phyloP scores from a whole-genome alignment of 2,888 invertebrate species.

The Iselma pallidipennis region DNA sequence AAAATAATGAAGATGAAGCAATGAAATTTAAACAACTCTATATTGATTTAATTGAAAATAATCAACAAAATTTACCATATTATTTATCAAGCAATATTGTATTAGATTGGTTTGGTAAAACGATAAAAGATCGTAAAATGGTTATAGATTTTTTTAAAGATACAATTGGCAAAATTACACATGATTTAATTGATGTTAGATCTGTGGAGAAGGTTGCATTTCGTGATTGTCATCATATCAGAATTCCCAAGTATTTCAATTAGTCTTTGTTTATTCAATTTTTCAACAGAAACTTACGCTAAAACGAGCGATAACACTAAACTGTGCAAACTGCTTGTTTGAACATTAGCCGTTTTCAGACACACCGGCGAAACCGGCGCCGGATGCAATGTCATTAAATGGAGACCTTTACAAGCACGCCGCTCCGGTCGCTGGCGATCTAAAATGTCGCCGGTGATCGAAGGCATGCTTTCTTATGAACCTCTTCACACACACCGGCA shows the following conservation, averaged over 20 bases:
- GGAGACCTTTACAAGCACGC: no score
- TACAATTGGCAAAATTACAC: constrained; percentile 52
- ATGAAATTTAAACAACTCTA: constrained; percentile 49
- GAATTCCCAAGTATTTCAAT: constrained; percentile 42
- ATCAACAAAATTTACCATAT: constrained; percentile 30
- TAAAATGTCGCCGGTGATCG: no score
- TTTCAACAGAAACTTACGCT: no score
- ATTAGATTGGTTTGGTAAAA: constrained; percentile 69
- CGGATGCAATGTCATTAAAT: no score
- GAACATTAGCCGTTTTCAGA: no score
- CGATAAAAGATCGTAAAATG: constrained; percentile 63
- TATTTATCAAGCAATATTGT: constrained; percentile 52
- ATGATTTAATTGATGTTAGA: constrained; percentile 41
- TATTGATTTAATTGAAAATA: constrained; percentile 50
- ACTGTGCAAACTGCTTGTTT: no score
- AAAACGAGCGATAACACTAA: no score
- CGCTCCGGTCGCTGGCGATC: no score
- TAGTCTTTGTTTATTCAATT: no score
- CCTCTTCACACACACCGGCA: no score
- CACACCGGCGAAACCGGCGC: no score
- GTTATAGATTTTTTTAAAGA: constrained; percentile 62
- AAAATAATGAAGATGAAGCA: constrained; percentile 42
- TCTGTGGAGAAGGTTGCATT: constrained; percentile 49
- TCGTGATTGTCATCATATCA: constrained; percentile 48
- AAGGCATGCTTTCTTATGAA: no score